These are phyloP conservation scores for Cecidostiba fungosa DNA, from an alignment of 2,888 invertebrate species.

Conservation along the genomic window DNA sequence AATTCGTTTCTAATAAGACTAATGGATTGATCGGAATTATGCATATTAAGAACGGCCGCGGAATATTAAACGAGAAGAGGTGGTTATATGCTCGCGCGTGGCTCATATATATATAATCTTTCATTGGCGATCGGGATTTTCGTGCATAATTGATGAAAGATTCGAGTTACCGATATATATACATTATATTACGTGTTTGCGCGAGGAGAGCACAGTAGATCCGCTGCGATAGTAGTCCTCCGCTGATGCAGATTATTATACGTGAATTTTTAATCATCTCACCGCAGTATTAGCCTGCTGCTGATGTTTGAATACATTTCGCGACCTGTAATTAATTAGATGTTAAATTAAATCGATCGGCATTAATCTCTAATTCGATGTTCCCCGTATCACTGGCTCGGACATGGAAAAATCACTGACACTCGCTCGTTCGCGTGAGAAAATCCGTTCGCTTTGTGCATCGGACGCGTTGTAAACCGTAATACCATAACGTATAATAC, in stretches of 20 bases:
- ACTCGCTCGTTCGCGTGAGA: not conserved
- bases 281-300: conserved; percentile 1
- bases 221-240: not conserved
- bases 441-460: too few species aligned
- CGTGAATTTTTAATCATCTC: conserved; percentile 42
- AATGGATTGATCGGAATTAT: conserved; percentile 59
- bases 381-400: not conserved
- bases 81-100: not conserved
- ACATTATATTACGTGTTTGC: conserved; percentile 3
- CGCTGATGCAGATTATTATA: conserved; percentile 29
- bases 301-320: not conserved
- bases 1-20: conserved; percentile 61
- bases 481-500: too few species aligned
- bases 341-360: not conserved
- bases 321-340: not conserved
- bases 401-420: not conserved
- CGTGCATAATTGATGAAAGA: conserved; percentile 60
- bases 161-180: conserved; percentile 45
- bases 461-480: too few species aligned
- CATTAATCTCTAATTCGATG: not conserved
- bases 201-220: conserved; percentile 1
- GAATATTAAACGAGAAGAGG: conserved; percentile 39
- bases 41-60: conserved; percentile 49
- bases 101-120: conserved; percentile 53
- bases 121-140: conserved; percentile 58